Conservation (phyloP, 2,113 vertebrate species). For the Fukomys damarensis region DNA sequence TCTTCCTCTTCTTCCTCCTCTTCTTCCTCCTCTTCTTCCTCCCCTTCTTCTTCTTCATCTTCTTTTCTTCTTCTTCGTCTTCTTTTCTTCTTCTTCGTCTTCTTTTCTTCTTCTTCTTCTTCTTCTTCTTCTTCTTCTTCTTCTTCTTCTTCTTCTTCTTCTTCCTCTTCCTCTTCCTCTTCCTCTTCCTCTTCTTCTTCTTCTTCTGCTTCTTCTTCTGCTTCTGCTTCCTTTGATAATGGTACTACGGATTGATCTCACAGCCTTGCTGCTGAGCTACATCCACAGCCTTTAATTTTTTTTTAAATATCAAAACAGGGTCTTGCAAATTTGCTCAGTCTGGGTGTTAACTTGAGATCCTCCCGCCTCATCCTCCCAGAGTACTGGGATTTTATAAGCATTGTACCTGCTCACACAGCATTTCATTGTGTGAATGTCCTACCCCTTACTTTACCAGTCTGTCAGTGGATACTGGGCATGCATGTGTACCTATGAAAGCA, state of each 20-base stretch:
- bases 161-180: too few species aligned
- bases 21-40: background rate
- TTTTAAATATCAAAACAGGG: background rate
- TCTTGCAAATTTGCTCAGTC: background rate
- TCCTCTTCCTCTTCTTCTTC: background rate
- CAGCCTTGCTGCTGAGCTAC: background rate
- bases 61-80: background rate
- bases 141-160: background rate
- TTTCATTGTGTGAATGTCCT: background rate
- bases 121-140: too few species aligned
- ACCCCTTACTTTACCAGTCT: background rate
- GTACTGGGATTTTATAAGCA: background rate
- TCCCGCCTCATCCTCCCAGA: background rate
- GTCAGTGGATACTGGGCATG: background rate
- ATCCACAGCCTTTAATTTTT: background rate
- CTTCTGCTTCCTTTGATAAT: background rate
- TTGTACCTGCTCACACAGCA: background rate
- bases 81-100: too few species aligned
- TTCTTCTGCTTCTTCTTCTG: background rate
- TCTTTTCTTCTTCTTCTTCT: background rate
- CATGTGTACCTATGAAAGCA: background rate
- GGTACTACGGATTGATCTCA: background rate
- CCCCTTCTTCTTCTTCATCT: too few species aligned
- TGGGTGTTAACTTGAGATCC: background rate
- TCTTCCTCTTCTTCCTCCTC: too few species aligned